phyloP scores from a whole-genome alignment of 1,140 invertebrate species.

The Drosophila saltans region DNA sequence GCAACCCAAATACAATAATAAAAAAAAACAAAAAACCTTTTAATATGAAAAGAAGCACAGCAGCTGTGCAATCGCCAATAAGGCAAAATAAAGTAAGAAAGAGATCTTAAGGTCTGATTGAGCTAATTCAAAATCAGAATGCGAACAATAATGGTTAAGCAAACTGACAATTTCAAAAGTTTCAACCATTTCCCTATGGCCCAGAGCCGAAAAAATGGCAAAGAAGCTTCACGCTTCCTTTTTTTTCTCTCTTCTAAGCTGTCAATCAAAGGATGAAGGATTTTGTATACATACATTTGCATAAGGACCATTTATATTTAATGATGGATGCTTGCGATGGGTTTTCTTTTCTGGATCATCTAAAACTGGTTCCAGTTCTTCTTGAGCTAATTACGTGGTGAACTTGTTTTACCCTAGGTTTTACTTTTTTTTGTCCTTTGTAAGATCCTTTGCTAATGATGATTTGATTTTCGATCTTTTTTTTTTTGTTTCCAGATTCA shows the following conservation, averaged over 20 bases:
- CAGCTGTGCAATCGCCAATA: constrained; percentile 25
- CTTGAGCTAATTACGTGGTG: constrained; percentile 61
- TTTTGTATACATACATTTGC: constrained; percentile 63
- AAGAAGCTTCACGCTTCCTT: constrained; percentile 38
- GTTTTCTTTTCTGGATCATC: constrained; percentile 54
- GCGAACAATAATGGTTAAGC: constrained; percentile 60
- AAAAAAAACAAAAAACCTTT: constrained; percentile 13
- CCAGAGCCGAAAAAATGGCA: constrained; percentile 49
- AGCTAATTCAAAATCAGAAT: constrained; percentile 77
- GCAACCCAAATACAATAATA: neutral
- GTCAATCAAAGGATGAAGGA: constrained; percentile 66
- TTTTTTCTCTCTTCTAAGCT: constrained; percentile 43
- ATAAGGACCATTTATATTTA: constrained; percentile 58
- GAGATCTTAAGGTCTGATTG: constrained; percentile 60
- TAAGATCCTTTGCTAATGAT: constrained; percentile 56
- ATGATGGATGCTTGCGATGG: constrained; percentile 48
- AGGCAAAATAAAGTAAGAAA: neutral
- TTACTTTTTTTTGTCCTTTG: neutral
- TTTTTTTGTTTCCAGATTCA: constrained; percentile 91
- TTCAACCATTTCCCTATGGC: constrained; percentile 22
- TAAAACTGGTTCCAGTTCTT: neutral
- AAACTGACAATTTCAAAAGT: constrained; percentile 66
- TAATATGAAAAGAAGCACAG: constrained; percentile 16
- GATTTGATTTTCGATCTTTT: constrained; percentile 49
- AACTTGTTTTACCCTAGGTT: constrained; percentile 56